Evolutionary conservation across 2,113 vertebrate species (phyloP).

Genomic region (Sylvilagus bachmani): DNA sequence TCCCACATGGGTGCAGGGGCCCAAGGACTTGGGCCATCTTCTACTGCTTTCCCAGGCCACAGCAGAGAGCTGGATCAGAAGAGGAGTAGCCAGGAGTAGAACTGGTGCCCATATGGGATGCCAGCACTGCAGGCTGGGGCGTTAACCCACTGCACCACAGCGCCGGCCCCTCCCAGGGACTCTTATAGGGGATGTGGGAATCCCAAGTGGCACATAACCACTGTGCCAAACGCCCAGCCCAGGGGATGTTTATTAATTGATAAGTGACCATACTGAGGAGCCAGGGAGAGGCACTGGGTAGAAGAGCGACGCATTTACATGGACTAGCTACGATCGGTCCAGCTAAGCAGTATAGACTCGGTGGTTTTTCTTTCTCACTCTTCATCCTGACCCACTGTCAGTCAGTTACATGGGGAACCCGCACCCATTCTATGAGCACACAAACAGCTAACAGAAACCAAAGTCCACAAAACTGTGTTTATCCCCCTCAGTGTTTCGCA

Average conservation of each 20-base stretch:
- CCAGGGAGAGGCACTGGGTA: background rate
- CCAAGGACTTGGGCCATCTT: too few species aligned
- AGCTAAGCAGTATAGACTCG: background rate
- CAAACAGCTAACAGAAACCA: background rate
- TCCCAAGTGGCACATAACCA: too few species aligned
- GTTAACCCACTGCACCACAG: too few species aligned
- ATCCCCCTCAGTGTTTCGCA: background rate
- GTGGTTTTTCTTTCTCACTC: background rate
- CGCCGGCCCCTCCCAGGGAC: too few species aligned
- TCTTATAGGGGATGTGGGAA: too few species aligned
- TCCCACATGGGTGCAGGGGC: too few species aligned
- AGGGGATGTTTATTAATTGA: background rate
- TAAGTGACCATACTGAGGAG: background rate
- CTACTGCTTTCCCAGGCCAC: too few species aligned
- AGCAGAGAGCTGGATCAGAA: too few species aligned
- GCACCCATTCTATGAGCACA: background rate
- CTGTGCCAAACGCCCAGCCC: too few species aligned
- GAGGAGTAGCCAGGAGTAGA: too few species aligned
- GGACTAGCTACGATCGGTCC: background rate
- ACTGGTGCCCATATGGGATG: too few species aligned
- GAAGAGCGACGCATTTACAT: background rate
- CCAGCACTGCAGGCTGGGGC: too few species aligned
- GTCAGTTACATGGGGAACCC: background rate
- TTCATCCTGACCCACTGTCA: background rate
- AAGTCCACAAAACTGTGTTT: background rate